Base-by-base conservation (phyloP, 2,888 invertebrate species). In the Troides aeacus region DNA sequence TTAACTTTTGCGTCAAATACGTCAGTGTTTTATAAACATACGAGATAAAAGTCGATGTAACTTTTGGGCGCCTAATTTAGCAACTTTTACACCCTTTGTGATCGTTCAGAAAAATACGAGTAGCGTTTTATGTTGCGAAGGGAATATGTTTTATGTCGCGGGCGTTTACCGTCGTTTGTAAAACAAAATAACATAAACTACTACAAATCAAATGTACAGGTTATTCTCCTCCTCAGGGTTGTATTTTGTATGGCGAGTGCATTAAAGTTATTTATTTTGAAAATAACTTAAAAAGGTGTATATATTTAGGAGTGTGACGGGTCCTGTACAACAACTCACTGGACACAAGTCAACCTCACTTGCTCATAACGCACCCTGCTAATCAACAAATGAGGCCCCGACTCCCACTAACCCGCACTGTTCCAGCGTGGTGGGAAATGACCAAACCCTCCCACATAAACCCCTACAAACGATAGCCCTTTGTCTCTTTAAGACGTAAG, bases 1-100 rank as follows among this genome's bases (percentile, higher is more conserved):
- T 62, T 36, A 69, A 65, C 62, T 46, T 57, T 62, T 62, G 56
- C 70, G 30, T 66, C 60, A 70, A 66, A 70, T 70, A 62, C 63
- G 70, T 66, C 66, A 66, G 53, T 66, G 63, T 70, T 70, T 69
- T 69, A 69, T 60, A 66, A 66, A 66, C 63, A 70, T 39, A 60
- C 39, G 58, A 66, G 66, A 70, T 63, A 66, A 62, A 69, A 70
- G 59, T 63, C 63, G 66, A 59, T 66, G 70, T 73, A 71, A 73
- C 73, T 71, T 73, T 73, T 59, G 73, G 71, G 70, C 64, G 68
- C 66, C 73, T 73, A 71, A 73, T 73, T 72, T 66, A 24, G 71
- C 46, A 70, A 71, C 66, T 71, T 72, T 70, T 64, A 63, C 57
- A 62, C 66, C 70, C 66, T 70, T 70, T 63, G 63, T 66, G 70